Evolutionary conservation across 1,140 invertebrate genomes (phyloP).

Genomic region (Meteorus sp.): DNA sequence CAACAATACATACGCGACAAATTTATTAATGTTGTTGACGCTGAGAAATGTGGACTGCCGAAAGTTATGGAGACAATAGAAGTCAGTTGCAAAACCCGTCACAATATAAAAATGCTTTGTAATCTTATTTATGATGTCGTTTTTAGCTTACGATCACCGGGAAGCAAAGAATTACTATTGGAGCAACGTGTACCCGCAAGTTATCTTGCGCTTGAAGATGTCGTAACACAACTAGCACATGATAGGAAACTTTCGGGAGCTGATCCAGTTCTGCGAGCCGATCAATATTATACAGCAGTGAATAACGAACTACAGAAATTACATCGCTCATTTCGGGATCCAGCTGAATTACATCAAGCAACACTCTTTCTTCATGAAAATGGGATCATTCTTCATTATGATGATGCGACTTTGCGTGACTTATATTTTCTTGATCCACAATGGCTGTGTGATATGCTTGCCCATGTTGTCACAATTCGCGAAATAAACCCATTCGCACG

Average conservation of each 20-base stretch:
- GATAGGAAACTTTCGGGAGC: conserved; percentile 67
- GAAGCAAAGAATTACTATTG: conserved; percentile 86
- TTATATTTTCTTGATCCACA: conserved; percentile 95
- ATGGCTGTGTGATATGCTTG: conserved; percentile 97
- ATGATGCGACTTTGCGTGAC: conserved; percentile 94
- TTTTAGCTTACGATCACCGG: conserved; percentile 86
- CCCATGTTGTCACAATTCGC: conserved; percentile 92
- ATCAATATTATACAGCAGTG: conserved; percentile 78
- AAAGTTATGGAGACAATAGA: conserved; percentile 92
- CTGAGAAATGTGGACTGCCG: conserved; percentile 94
- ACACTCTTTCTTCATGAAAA: conserved; percentile 97
- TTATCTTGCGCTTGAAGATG: conserved; percentile 92
- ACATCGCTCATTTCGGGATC: conserved; percentile 79
- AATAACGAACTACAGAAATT: conserved; percentile 71
- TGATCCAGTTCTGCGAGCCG: conserved; percentile 88
- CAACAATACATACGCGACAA: conserved; percentile 87
- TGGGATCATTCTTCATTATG: conserved; percentile 96
- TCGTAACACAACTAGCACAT: conserved; percentile 77
- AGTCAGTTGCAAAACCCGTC: conserved; percentile 84
- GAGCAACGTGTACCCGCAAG: conserved; percentile 95
- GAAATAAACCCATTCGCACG: conserved; percentile 96
- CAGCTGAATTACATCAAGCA: conserved; percentile 90
- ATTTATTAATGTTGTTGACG: conserved; percentile 92
- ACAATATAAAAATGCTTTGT: conserved; percentile 89
- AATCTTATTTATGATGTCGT: conserved; percentile 94